Evolutionary conservation across 2,888 invertebrate genomes (phyloP).

Genomic region (Nomada lathburiana): DNA sequence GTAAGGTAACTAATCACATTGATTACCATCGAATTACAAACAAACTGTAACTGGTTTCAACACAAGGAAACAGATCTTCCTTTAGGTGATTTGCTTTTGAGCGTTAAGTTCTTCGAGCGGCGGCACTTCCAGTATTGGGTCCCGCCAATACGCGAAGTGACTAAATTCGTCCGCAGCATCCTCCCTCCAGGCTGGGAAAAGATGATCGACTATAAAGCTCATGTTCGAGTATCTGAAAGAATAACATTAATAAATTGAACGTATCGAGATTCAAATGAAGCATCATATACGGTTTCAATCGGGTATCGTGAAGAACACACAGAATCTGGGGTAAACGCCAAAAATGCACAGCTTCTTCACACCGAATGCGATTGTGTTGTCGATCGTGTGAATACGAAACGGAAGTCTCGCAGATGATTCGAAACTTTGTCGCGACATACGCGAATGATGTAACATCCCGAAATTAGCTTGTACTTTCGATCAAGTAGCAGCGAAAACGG

Average conservation of each 20-base stretch:
- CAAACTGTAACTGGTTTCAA: slow-evolving; percentile 26
- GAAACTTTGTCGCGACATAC: no score
- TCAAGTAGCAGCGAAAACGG: no score
- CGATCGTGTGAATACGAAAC: no score
- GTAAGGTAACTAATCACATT: slow-evolving; percentile 74
- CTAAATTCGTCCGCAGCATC: slow-evolving; percentile 91
- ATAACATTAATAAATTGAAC: background rate
- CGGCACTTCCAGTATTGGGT: slow-evolving; percentile 89
- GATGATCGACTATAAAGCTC: slow-evolving; percentile 97
- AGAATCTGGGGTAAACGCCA: slow-evolving; percentile 9
- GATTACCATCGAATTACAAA: slow-evolving; percentile 55
- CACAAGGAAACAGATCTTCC: slow-evolving; percentile 25
- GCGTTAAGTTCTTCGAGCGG: slow-evolving; percentile 71
- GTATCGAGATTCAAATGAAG: no score
- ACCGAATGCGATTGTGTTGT: background rate
- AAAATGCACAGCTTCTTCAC: slow-evolving; percentile 18
- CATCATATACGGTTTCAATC: background rate
- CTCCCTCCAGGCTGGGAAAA: slow-evolving; percentile 93
- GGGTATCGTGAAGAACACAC: slow-evolving; percentile 19
- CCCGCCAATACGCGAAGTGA: slow-evolving; percentile 96
- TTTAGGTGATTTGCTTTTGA: slow-evolving; percentile 69
- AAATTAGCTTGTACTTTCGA: no score
- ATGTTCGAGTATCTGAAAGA: slow-evolving; percentile 95
- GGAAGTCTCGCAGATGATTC: no score
- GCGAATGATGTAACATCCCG: no score